Evolutionary conservation across 2,113 vertebrate species (phyloP), one percentile per base, ranked within the genome.

Genomic region (Ciconia boyciana): DNA sequence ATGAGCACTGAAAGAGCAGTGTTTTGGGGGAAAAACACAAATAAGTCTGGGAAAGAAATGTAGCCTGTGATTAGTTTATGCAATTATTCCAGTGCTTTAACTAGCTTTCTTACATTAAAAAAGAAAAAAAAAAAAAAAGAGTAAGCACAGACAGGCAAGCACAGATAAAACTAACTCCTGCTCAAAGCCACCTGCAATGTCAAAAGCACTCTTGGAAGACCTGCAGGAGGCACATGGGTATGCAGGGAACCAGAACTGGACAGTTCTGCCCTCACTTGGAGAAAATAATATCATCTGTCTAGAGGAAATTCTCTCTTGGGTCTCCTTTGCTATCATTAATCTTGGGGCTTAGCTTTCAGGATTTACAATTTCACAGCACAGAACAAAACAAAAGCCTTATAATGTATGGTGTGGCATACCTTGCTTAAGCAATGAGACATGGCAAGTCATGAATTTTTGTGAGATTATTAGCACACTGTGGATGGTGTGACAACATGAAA

Each of bases 181-280:
- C 44, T 62, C 1, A 5, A 57, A 86, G 13, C 10, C 10, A 64
- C 24, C 17, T 52, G 12, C 34, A 70, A 29, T 31, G 19, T 48
- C 65, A 31, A 48, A 82, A 62, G 4, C 60, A 11, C 4, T 55
- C 11, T 57, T 58, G 34, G n/a, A 85, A 82, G 16, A 71, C 5
- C 28, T 16, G 3, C 4, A 28, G 36, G 25, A 76, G 8, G 7
- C 28, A 91, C 2, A 1, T 32, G 18, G 16, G 5, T 62, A 24
- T 17, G 7, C 69, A 62, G 0, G 9, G 16, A 82, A 52, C 6
- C 5, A 3, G 36, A 68, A 61, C 9, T 0, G 0, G 13, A 7
- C 9, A 41, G 29, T n/a, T 85, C 74, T 51, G 6, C 22, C 7
- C 19, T 55, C 12, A 44, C 46, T 28, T 70, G 17, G 26, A 77